phyloP scores from a whole-genome alignment of 1,140 invertebrate species.

The Lordiphosa collinella region DNA sequence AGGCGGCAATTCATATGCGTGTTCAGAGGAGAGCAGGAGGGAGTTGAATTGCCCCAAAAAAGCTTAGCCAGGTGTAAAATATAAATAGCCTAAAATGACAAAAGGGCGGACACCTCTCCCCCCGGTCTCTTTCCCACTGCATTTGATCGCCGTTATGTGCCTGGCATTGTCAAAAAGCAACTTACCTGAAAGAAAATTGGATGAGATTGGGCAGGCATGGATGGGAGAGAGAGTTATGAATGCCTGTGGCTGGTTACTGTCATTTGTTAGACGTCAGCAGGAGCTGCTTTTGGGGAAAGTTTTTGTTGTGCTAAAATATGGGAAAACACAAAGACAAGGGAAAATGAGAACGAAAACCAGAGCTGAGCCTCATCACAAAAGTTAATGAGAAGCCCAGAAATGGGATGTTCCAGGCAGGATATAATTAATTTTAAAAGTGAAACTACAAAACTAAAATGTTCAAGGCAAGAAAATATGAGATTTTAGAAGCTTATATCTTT shows the following conservation, averaged over 20 bases:
- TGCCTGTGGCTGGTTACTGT: constrained; percentile 11
- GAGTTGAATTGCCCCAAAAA: constrained; percentile 19
- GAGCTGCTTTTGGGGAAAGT: no score
- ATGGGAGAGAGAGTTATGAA: constrained; percentile 8
- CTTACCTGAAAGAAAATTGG: constrained; percentile 8
- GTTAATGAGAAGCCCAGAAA: no score
- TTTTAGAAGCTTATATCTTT: no score
- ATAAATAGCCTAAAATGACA: constrained; percentile 55
- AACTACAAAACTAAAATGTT: no score
- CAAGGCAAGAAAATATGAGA: no score
- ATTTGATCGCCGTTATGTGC: constrained; percentile 27
- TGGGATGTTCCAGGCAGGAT: no score
- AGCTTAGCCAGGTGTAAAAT: constrained; percentile 65
- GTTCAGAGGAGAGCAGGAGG: not conserved
- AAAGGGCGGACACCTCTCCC: constrained; percentile 16
- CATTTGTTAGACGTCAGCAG: constrained; percentile 5
- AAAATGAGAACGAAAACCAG: no score
- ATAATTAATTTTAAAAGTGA: no score
- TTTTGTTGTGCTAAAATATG: no score
- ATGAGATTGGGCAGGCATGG: constrained; percentile 1
- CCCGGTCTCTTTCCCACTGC: not conserved
- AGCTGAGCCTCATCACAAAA: no score
- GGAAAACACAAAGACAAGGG: no score
- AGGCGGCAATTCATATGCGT: constrained; percentile 6
- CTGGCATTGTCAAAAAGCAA: constrained; percentile 27